phyloP scores from a whole-genome alignment of 2,888 invertebrate species.

The Chromoteleia sp. region DNA sequence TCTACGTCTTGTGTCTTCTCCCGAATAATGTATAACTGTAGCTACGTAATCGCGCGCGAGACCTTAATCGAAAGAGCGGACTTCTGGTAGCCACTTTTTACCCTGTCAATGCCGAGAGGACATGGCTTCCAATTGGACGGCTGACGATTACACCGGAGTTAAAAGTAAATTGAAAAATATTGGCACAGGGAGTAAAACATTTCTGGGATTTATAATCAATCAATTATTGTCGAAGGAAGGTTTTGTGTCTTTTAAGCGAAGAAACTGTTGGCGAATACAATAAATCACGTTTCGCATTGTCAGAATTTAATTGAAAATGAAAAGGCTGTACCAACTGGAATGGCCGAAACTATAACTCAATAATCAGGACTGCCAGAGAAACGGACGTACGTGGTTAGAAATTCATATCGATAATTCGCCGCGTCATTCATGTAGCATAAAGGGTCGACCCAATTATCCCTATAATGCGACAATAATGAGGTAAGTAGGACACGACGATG shows the following conservation, averaged over 20 bases:
- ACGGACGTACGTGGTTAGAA: slow-evolving; percentile 56
- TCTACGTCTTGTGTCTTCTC: slow-evolving; percentile 59
- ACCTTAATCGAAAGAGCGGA: slow-evolving; percentile 57
- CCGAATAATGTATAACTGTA: slow-evolving; percentile 53
- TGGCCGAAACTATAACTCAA: slow-evolving; percentile 39
- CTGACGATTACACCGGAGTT: slow-evolving; percentile 15
- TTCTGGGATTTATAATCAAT: slow-evolving; percentile 12
- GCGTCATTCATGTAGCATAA: slow-evolving; percentile 48
- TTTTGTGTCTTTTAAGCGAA: slow-evolving; percentile 5
- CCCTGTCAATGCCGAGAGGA: slow-evolving; percentile 38
- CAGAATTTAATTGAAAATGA: slow-evolving; percentile 35
- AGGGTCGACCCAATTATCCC: slow-evolving; percentile 41
- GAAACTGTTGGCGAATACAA: slow-evolving; percentile 5
- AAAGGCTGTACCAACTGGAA: slow-evolving; percentile 27
- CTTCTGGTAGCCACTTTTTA: slow-evolving; percentile 38
- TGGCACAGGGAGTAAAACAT: not conserved
- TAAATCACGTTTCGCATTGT: slow-evolving; percentile 14
- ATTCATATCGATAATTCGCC: slow-evolving; percentile 57
- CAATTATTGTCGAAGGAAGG: not conserved
- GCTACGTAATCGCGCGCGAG: slow-evolving; percentile 48
- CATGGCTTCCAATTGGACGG: slow-evolving; percentile 17
- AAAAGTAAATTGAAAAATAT: slow-evolving; percentile 48
- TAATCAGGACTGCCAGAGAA: slow-evolving; percentile 34
- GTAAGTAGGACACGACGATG: slow-evolving; percentile 37
- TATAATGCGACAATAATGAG: slow-evolving; percentile 30